Evolutionary conservation across 2,113 vertebrate species (phyloP).

Genomic region (Panthera uncia): DNA sequence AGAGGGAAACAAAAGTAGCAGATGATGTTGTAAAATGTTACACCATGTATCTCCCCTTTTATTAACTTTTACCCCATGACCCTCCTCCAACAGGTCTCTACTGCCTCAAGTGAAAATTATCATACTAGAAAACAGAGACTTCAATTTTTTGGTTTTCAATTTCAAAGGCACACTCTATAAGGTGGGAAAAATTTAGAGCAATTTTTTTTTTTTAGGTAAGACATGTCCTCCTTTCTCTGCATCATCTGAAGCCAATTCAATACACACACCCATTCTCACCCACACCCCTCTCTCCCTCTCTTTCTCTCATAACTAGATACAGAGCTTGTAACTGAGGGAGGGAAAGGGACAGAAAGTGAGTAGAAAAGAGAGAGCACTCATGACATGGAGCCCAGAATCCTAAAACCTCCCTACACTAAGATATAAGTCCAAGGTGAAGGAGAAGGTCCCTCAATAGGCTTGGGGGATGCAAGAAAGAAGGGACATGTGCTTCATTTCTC

Average conservation of each 20-base stretch:
- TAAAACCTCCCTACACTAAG: neutral
- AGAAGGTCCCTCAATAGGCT: neutral
- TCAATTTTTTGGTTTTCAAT: neutral
- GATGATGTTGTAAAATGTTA: neutral
- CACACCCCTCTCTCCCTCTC: neutral
- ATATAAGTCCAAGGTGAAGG: neutral
- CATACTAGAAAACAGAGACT: neutral
- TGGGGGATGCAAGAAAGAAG: neutral
- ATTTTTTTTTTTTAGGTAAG: neutral
- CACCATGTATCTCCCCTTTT: too few relatives aligned
- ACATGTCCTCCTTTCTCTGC: neutral
- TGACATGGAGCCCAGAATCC: neutral
- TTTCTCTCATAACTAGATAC: neutral
- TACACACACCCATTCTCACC: neutral
- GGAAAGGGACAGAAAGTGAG: neutral
- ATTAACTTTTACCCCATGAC: neutral
- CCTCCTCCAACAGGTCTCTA: neutral
- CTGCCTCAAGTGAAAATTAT: neutral
- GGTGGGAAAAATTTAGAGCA: neutral
- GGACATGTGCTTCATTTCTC: neutral
- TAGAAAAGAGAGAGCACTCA: neutral
- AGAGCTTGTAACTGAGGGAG: neutral
- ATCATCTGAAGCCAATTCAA: neutral
- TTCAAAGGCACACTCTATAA: neutral
- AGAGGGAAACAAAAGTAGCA: neutral